These are phyloP conservation scores for Shinisaurus crocodilurus DNA, from an alignment of 2,113 vertebrate species.

Conservation along the genomic window DNA sequence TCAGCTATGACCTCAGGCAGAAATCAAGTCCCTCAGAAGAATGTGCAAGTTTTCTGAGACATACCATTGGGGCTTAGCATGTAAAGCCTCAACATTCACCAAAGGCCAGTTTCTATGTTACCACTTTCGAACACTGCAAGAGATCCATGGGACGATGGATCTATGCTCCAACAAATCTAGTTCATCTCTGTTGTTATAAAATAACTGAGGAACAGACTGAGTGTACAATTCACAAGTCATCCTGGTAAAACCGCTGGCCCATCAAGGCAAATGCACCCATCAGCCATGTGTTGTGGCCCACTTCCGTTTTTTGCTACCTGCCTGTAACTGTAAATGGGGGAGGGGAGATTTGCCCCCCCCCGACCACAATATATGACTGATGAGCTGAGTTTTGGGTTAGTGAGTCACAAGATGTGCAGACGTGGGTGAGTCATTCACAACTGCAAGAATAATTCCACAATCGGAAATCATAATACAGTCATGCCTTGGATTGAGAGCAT, in stretches of 20 bases:
- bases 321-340: background rate
- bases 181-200: background rate
- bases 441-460: conserved; percentile 12
- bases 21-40: background rate
- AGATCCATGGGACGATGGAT: background rate
- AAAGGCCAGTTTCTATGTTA: background rate
- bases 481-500: too few relatives aligned
- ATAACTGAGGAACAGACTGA: background rate
- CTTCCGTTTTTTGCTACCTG: background rate
- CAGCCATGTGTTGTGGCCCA: background rate
- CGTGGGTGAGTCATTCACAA: background rate
- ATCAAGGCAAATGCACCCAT: background rate
- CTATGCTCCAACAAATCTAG: background rate
- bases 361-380: too few relatives aligned
- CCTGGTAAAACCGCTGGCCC: background rate
- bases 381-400: background rate
- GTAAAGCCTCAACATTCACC: background rate
- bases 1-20: background rate
- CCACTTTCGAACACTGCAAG: background rate
- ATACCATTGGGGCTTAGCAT: background rate
- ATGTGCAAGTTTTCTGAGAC: background rate
- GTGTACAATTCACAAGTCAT: background rate
- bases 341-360: background rate
- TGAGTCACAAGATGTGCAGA: background rate
- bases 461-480: conserved; percentile 29